These are phyloP conservation scores for Aporrectodea caliginosa DNA, from an alignment of 1,140 invertebrate species.

Conservation along the genomic window DNA sequence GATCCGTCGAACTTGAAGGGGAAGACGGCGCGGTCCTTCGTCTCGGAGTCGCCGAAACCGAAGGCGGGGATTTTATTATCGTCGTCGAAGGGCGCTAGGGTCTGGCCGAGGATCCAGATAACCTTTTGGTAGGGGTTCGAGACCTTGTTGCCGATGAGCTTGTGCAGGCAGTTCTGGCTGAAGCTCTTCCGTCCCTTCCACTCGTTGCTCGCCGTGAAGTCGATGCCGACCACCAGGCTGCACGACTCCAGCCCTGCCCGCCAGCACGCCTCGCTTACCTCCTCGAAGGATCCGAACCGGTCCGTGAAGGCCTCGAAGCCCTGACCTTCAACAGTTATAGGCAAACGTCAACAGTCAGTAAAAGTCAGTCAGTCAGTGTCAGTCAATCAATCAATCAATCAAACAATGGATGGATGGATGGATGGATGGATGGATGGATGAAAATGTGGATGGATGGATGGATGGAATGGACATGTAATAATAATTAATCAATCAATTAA, in stretches of 20 bases:
- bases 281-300: conserved; percentile 42
- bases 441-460: too few species aligned
- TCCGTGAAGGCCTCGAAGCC: conserved; percentile 18
- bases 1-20: conserved; percentile 44
- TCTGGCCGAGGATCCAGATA: conserved; percentile 58
- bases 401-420: too few species aligned
- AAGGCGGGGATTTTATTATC: conserved; percentile 56
- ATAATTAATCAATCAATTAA: too few species aligned
- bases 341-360: not conserved
- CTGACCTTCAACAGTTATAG: not conserved
- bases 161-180: conserved; percentile 54
- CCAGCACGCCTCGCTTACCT: conserved; percentile 50
- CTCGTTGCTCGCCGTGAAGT: conserved; percentile 61
- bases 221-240: conserved; percentile 57
- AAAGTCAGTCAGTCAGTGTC: too few species aligned
- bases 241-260: conserved; percentile 56
- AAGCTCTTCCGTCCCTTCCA: conserved; percentile 60
- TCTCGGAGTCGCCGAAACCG: conserved; percentile 58
- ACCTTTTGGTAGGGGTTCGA: conserved; percentile 56
- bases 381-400: too few species aligned
- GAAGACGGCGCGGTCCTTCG: conserved; percentile 56
- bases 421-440: too few species aligned
- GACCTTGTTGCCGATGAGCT: conserved; percentile 42
- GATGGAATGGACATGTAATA: not conserved
- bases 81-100: conserved; percentile 56